Evolutionary conservation across 2,888 invertebrate genomes (phyloP).

Genomic region (Campoletis raptor): DNA sequence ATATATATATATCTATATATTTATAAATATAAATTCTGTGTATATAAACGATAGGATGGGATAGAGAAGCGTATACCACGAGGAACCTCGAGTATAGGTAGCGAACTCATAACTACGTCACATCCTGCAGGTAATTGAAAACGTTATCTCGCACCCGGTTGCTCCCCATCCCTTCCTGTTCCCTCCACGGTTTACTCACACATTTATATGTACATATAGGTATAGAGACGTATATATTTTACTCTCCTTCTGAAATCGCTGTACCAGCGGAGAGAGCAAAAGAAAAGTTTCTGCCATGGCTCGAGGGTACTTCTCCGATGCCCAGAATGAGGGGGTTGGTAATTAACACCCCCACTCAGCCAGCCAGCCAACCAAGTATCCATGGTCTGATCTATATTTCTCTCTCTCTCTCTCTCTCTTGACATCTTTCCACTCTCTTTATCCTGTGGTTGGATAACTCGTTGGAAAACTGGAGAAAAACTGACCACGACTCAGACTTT

Average conservation of each 20-base stretch:
- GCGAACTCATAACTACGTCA: constrained; percentile 85
- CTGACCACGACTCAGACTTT: constrained; percentile 74
- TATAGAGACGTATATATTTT: not conserved
- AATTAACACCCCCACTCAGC: constrained; percentile 79
- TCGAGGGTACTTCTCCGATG: constrained; percentile 54
- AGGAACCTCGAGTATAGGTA: constrained; percentile 74
- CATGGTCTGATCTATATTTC: constrained; percentile 27
- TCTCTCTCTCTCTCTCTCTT: constrained; percentile 18
- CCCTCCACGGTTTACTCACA: constrained; percentile 30
- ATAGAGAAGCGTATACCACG: constrained; percentile 60
- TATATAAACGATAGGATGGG: constrained; percentile 38
- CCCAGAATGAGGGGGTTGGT: constrained; percentile 77
- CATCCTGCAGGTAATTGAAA: constrained; percentile 85
- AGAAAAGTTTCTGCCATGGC: constrained; percentile 49
- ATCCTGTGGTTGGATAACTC: constrained; percentile 77
- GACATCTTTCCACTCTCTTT: not conserved
- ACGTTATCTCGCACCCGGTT: constrained; percentile 83
- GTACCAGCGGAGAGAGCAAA: constrained; percentile 40
- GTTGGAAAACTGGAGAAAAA: constrained; percentile 81
- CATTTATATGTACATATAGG: constrained; percentile 4
- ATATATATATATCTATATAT: not conserved
- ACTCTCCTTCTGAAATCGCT: constrained; percentile 30
- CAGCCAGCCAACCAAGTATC: constrained; percentile 25
- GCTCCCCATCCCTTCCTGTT: constrained; percentile 79
- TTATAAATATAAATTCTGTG: constrained; percentile 15